These are phyloP conservation scores for Lepilemur septentrionalis DNA, from an alignment of 2,797 vertebrate genomes.

Conservation along the genomic window DNA sequence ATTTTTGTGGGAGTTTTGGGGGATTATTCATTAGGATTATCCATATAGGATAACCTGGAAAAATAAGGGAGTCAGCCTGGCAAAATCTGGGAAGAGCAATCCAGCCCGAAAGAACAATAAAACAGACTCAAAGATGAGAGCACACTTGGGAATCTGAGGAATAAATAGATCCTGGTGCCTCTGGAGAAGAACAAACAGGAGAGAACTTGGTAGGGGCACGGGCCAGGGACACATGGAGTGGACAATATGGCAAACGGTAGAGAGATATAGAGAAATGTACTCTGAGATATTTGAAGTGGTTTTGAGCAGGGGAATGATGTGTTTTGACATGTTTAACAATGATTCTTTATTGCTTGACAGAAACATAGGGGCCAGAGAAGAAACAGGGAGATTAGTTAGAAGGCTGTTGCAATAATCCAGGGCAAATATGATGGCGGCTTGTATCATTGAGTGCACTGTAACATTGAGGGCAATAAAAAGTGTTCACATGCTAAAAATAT, in stretches of 20 bases:
- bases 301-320: background rate
- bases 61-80: background rate
- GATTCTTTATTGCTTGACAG: background rate
- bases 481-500: background rate
- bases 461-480: background rate
- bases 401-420: background rate
- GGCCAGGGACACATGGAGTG: background rate
- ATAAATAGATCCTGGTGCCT: background rate
- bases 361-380: background rate
- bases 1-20: background rate
- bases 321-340: background rate
- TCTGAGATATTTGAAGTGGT: background rate
- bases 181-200: background rate
- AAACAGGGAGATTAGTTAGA: background rate
- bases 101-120: background rate
- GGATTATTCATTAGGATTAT: background rate
- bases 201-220: background rate
- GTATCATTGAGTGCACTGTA: background rate
- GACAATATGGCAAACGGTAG: background rate
- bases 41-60: background rate
- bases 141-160: background rate
- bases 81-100: background rate
- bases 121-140: background rate
- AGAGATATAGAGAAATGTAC: background rate
- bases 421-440: background rate